These are phyloP conservation scores for Paraescarpia echinospica DNA, from an alignment of 1,140 invertebrate genomes.

Conservation along the genomic window DNA sequence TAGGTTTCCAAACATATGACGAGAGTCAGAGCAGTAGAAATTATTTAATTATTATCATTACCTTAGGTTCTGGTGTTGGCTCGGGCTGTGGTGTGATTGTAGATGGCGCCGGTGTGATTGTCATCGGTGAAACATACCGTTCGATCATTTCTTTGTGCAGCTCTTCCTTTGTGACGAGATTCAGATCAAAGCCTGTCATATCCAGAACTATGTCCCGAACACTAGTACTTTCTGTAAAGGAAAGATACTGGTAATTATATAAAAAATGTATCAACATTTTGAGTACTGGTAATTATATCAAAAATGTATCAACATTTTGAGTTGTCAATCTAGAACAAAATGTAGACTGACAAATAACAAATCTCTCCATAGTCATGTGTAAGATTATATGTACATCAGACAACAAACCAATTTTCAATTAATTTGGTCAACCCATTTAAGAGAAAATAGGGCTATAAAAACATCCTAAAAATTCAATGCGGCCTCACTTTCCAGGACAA, in stretches of 20 bases:
- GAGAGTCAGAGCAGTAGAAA: no score
- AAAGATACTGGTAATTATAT: constrained; percentile 2
- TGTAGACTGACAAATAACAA: neutral
- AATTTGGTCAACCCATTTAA: no score
- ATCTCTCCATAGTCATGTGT: no score
- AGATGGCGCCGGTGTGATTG: neutral
- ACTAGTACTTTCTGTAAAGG: constrained; percentile 42
- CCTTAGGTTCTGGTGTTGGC: neutral
- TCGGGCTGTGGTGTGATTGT: neutral
- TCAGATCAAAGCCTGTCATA: constrained; percentile 52
- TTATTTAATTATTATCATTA: neutral
- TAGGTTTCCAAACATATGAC: no score
- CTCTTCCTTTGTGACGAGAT: constrained; percentile 46
- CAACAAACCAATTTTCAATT: no score
- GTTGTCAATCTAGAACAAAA: neutral
- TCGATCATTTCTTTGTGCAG: constrained; percentile 45
- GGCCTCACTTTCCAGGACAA: no score
- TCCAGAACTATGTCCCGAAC: constrained; percentile 50
- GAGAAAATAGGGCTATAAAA: no score
- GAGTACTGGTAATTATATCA: neutral
- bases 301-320: neutral
- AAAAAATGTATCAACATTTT: neutral
- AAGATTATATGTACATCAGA: no score
- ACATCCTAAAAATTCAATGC: no score
- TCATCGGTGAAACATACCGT: neutral